These are phyloP conservation scores for Sebastiscus albofasciatus DNA, from an alignment of 2,797 vertebrate species.

Conservation along the genomic window DNA sequence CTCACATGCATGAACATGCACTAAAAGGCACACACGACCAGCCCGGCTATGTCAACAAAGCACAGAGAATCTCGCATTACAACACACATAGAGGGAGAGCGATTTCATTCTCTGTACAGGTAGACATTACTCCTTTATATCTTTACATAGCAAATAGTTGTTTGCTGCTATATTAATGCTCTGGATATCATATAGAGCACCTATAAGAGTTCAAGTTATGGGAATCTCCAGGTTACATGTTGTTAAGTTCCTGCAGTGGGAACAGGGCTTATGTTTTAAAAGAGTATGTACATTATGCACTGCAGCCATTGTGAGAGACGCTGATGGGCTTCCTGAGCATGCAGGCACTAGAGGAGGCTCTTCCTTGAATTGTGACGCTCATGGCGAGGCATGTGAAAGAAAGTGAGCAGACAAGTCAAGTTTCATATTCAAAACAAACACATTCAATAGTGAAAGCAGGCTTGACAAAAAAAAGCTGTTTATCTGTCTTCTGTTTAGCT, in stretches of 20 bases:
- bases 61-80: too few relatives aligned
- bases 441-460: not conserved
- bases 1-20: too few relatives aligned
- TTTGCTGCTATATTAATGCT: too few relatives aligned
- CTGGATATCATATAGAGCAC: too few relatives aligned
- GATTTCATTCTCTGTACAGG: not conserved
- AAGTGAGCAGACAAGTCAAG: not conserved
- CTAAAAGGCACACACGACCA: too few relatives aligned
- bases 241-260: not conserved
- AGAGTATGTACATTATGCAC: not conserved
- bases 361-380: slow-evolving; percentile 44
- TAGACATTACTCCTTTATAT: too few relatives aligned
- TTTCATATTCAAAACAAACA: not conserved
- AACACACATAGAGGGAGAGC: too few relatives aligned
- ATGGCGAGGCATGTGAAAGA: not conserved
- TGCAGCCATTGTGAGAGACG: slow-evolving; percentile 22
- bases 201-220: not conserved
- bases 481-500: slow-evolving; percentile 4
- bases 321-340: slow-evolving; percentile 35
- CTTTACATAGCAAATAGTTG: too few relatives aligned
- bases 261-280: not conserved
- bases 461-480: not conserved
- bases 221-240: not conserved
- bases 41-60: too few relatives aligned
- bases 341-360: slow-evolving; percentile 13